Evolutionary conservation across 2,113 vertebrate species (phyloP).

Genomic region (Phoenicopterus ruber): DNA sequence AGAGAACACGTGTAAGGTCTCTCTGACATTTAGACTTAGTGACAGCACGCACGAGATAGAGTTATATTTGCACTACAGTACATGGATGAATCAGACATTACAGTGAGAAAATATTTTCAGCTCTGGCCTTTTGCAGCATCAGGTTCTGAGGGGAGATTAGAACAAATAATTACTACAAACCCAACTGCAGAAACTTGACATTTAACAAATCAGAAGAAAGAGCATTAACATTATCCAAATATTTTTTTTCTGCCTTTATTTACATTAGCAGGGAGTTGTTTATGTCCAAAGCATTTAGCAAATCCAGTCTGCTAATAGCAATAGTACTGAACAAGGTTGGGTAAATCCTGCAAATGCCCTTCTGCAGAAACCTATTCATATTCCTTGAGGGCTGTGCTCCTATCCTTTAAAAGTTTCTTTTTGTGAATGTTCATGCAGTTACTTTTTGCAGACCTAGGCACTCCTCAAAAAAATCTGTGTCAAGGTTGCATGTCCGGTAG

Average conservation of each 20-base stretch:
- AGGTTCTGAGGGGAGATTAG: slow-evolving; percentile 3
- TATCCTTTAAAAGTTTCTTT: background rate
- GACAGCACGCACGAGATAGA: background rate
- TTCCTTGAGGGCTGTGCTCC: background rate
- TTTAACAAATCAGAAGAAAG: slow-evolving; percentile 25
- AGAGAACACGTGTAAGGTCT: background rate
- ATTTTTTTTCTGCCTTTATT: background rate
- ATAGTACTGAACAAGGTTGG: background rate
- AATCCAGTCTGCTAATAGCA: background rate
- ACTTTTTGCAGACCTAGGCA: background rate
- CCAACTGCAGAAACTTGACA: background rate
- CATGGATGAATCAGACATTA: slow-evolving; percentile 5
- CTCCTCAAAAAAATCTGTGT: background rate
- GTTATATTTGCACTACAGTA: background rate
- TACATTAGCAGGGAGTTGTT: background rate
- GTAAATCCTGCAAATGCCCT: background rate
- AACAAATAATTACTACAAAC: slow-evolving; percentile 21
- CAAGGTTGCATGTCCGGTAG: background rate
- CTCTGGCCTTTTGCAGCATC: slow-evolving; percentile 15
- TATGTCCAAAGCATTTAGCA: background rate
- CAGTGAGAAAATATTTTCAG: slow-evolving; percentile 18
- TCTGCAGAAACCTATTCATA: background rate
- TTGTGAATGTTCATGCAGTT: background rate
- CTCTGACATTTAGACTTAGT: slow-evolving; percentile 7
- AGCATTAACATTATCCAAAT: background rate